Evolutionary conservation across 2,888 invertebrate species (phyloP), one percentile per base, ranked within the genome.

Genomic region (Onthophagus sagittarius): DNA sequence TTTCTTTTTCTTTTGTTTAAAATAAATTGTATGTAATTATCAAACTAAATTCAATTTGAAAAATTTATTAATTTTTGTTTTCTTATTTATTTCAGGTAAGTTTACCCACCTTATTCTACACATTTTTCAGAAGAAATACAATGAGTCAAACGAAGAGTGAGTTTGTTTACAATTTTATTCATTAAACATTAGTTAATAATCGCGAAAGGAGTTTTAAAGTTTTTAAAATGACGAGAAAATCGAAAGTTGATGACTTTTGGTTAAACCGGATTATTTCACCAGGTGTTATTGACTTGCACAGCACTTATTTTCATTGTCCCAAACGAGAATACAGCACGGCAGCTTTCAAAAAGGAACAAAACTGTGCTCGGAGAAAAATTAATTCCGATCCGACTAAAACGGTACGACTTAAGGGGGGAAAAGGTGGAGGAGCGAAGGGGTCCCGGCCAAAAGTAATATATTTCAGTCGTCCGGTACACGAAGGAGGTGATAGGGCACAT

Each of bases 401-500:
- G 11, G 39, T 7, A 53, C 39, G 39, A 53, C 39, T 53, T 53
- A 53, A 7, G 39, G 11, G 9, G 39, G 23, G 23, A 23, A 23
- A 53, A 53, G 39, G 11, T 9, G 39, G 39, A 53, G 39, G 39
- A 53, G 39, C 11, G 53, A 72, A 67, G 67, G 72, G 67, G 71
- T 71, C 67, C 65, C 39, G 67, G 73, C 71, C 32, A 62, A 14
- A 71, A 33, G 72, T 69, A 74, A 74, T 74, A 74, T 74, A 72
- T 74, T 74, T 74, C 72, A 74, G 71, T 71, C 74, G 70, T 64
- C 64, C 33, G 33, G 72, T 72, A 74, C 74, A 74, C 65, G 70
- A 74, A 74, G 72, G 67, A 74, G 72, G 74, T 74, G 74, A 74
- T 72, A 74, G 74, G 72, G 72, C 72, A 72, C 69, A 74, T 74